Evolutionary conservation across 1,140 invertebrate species (phyloP).

Genomic region (Leptonema lineaticorne): DNA sequence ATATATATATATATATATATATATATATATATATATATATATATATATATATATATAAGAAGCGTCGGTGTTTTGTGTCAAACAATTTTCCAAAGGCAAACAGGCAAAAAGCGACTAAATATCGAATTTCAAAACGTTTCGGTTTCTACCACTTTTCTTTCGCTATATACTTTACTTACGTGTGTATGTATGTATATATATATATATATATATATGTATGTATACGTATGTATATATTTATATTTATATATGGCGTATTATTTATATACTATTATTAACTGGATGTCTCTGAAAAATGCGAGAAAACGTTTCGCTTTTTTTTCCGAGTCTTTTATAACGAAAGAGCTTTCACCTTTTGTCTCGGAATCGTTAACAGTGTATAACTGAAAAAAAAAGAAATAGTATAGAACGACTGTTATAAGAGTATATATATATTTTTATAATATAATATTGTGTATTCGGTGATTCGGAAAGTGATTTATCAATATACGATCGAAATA

Average conservation of each 20-base stretch:
- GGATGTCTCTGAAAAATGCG: background rate
- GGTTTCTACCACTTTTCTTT: background rate
- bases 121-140: background rate
- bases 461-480: too few species aligned
- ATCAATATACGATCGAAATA: too few species aligned
- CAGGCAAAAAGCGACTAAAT: too few species aligned
- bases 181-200: constrained; percentile 1
- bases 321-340: background rate
- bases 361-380: background rate
- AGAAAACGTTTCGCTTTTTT: background rate
- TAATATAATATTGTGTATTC: too few species aligned
- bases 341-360: constrained; percentile 12
- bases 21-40: too few species aligned
- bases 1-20: too few species aligned
- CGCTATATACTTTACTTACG: background rate
- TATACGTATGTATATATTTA: background rate
- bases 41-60: too few species aligned
- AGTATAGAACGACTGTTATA: background rate
- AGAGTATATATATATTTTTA: too few species aligned
- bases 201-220: constrained; percentile 3
- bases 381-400: background rate
- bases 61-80: too few species aligned
- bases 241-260: background rate
- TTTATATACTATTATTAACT: background rate
- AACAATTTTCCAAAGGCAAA: too few species aligned